Base-by-base conservation (phyloP, 2,797 vertebrate genomes). In the Iguana delicatissima region DNA sequence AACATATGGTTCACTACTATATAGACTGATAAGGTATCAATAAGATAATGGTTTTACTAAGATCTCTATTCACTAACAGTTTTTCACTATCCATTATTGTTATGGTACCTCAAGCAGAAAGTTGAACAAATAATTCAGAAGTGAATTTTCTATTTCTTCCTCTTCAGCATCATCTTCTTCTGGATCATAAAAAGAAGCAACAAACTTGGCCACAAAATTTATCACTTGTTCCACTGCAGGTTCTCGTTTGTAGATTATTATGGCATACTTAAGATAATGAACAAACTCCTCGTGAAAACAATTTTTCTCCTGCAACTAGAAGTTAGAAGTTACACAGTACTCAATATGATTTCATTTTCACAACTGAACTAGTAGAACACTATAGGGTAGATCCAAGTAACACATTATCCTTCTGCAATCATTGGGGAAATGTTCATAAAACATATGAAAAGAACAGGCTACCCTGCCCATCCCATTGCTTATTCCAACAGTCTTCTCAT, bases 221-320 rank as follows among this genome's bases (percentile, higher is more conserved):
- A 99, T 98, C 81, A 99, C 96, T 55, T 98, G 97, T 95, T 99
- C 99, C 86, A 99, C 99, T 0, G 97, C 95, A 0, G 98, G 98
- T 86, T 99, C 99, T 2, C 99, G 97, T 90, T 97, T 99, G 97
- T 99, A 99, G 88, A 99, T 96, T 50, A 99, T 98, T 98, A 99
- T 97, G 7, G 98, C 98, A 2, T 98, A 98, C 89, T 99, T 99
- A 86, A 99, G 96, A 93, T 97, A 98, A 93, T 98, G 96, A 89
- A 98, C 55, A 93, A 99, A 99, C 95, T 99, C 98, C 59, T 98
- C 98, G 12, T 98, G 97, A 96, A 99, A 99, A 42, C 79, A 77
- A 0, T 96, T 94, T 95, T 98, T 99, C 92, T 98, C 97, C 89
- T 98, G 97, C 84, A 97, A 91, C 99, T 99, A 95, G 32, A 46